These are phyloP conservation scores for Caenorhabditis inopinata DNA, from an alignment of 1,140 invertebrate genomes.

Conservation along the genomic window DNA sequence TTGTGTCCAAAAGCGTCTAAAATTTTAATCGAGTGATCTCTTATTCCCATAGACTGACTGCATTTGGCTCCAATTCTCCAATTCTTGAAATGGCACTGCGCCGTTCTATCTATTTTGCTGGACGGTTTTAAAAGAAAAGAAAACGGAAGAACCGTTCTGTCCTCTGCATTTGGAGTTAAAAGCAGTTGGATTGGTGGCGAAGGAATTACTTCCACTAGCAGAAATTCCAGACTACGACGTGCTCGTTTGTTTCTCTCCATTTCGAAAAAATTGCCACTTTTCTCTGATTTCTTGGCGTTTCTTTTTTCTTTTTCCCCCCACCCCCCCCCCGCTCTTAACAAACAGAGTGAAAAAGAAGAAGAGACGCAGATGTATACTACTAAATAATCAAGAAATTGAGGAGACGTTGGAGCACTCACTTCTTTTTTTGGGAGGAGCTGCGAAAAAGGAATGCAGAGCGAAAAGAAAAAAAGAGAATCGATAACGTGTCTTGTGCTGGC, in stretches of 20 bases:
- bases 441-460: no score
- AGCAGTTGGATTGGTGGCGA: no score
- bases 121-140: no score
- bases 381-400: conserved; percentile 30
- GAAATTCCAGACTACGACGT: not conserved
- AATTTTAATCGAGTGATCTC: no score
- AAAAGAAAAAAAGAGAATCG: not conserved
- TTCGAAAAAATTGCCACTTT: not conserved
- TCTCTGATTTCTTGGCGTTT: not conserved
- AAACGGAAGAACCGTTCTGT: no score
- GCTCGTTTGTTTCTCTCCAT: not conserved
- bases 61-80: no score
- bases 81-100: no score
- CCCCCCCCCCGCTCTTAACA: not conserved
- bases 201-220: no score
- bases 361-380: not conserved
- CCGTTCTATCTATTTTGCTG: no score
- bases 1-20: no score
- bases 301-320: not conserved
- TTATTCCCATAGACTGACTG: no score
- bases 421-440: no score
- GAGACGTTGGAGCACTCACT: not conserved
- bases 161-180: not conserved
- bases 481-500: not conserved
- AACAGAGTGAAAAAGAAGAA: not conserved